phyloP scores from a whole-genome alignment of 2,888 invertebrate genomes.

The Cerastoderma edule region DNA sequence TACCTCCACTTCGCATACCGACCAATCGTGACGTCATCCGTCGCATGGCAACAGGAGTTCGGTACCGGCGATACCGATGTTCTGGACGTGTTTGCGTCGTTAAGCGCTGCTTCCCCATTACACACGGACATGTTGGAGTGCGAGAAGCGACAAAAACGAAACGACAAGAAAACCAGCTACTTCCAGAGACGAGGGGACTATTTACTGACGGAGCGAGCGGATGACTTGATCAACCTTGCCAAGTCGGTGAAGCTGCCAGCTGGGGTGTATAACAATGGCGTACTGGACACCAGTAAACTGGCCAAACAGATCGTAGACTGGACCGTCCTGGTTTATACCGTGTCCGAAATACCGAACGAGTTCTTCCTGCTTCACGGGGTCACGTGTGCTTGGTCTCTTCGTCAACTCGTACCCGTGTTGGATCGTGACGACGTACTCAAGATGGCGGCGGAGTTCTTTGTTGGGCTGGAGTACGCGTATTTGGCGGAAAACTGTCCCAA shows the following conservation, averaged over 20 bases:
- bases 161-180: slow-evolving; percentile 29
- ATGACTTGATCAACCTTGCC: slow-evolving; percentile 35
- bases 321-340: slow-evolving; percentile 38
- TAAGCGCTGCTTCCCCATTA: slow-evolving; percentile 28
- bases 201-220: slow-evolving; percentile 35
- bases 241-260: slow-evolving; percentile 37
- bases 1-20: slow-evolving; percentile 51
- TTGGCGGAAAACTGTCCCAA: slow-evolving; percentile 38
- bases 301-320: slow-evolving; percentile 36
- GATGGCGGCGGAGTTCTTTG: slow-evolving; percentile 35
- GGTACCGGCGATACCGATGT: slow-evolving; percentile 42
- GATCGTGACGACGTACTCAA: slow-evolving; percentile 34
- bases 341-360: slow-evolving; percentile 41
- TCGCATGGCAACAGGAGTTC: slow-evolving; percentile 23
- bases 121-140: slow-evolving; percentile 28
- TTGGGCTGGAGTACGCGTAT: slow-evolving; percentile 45
- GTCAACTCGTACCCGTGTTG: slow-evolving; percentile 42
- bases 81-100: slow-evolving; percentile 22
- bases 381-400: slow-evolving; percentile 48
- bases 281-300: slow-evolving; percentile 25
- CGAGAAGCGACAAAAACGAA: slow-evolving; percentile 30
- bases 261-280: slow-evolving; percentile 16
- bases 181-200: slow-evolving; percentile 45
- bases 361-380: slow-evolving; percentile 62
- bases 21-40: slow-evolving; percentile 32